Evolutionary conservation across 2,797 vertebrate species (phyloP), one percentile per base, ranked within the genome.

Genomic region (Propithecus deckenii): DNA sequence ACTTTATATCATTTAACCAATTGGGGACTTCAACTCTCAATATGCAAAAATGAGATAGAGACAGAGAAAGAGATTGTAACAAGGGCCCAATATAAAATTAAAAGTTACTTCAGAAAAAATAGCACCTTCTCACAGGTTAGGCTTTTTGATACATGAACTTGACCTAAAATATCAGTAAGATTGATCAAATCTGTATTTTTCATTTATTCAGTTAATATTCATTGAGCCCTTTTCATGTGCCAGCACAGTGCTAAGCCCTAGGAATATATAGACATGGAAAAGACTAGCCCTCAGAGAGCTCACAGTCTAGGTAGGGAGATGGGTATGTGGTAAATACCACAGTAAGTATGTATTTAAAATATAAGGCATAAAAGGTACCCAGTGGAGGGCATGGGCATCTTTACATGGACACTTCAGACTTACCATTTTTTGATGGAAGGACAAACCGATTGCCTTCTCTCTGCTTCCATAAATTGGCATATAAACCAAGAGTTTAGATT

Each of bases 31-130:
- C 43, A 75, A 0, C 76, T 81, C 52, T 81, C 52, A 86, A 7
- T 85, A n/a, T 78, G 10, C 35, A 89, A 93, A 94, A 94, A 59
- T 90, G 71, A 76, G 48, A 86, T 22, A 80, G 18, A 55, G 32
- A 85, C 23, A 86, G 41, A 79, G 20, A 75, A 35, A 57, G 23
- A n/a, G 23, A 79, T 81, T 88, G 28, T 93, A 91, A 89, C 32
- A 80, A 41, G 22, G 75, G 2, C 48, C 59, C 20, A 76, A 25
- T 61, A 13, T 61, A 90, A 92, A 75, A 69, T 84, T 91, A 69
- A 89, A 94, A 83, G n/a, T 91, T 88, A 35, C 57, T 95, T 95
- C 15, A 76, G 78, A 92, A 88, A 94, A 88, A 80, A 18, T 88
- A 89, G 20, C 11, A 79, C 13, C 25, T 80, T 25, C 86, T 76